Base-by-base conservation (phyloP, 2,797 vertebrate genomes). In the Clarias platycephalus region DNA sequence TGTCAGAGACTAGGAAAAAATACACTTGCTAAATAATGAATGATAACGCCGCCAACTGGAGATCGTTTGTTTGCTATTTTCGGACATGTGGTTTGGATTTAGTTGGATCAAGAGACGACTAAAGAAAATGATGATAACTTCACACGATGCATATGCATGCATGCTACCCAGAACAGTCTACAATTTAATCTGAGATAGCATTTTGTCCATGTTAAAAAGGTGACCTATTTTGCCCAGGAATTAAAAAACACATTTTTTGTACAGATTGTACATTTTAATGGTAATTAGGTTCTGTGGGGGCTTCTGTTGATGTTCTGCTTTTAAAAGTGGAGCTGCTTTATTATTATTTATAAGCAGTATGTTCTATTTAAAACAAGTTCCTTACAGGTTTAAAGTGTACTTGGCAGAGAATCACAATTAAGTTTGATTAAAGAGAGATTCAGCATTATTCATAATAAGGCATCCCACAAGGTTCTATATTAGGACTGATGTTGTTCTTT, bases 1-100 rank as follows among this genome's bases (percentile, higher is more conserved):
- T 86, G 87, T 88, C 79, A 86, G 68, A 64, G 53, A n/a, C 6
- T 4, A 75, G 12, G 64, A 71, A 75, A 78, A 80, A 75, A 44
- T 37, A 49, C 26, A 70, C 63, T 76, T 76, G 58, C 49, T 68
- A 64, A 67, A 81, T 62, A 34, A 57, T 76, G 71, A 80, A 44
- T 60, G 75, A 87, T 70, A 10, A 85, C 57, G 22, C 57, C 2
- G 18, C 0, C 2, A 4, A 49, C 44, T 58, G 20, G 22, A 24
- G 49, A 40, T 63, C 5, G 15, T 80, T 74, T 68, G 68, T 74
- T 76, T 83, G 71, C 66, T 31, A 9, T 71, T 44, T 71, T 1
- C 13, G 1, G 1, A 22, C 9, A 24, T 22, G 1, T 77, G 55
- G 10, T 60, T 44, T 8, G 13, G 22, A 18, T 62, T 77, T 18